A percentile compares a stretch with the other conserved stretches of the same genome.
phyloP scores from a whole-genome alignment of 2,888 invertebrate species.

The Lepidochrysops patricia region DNA sequence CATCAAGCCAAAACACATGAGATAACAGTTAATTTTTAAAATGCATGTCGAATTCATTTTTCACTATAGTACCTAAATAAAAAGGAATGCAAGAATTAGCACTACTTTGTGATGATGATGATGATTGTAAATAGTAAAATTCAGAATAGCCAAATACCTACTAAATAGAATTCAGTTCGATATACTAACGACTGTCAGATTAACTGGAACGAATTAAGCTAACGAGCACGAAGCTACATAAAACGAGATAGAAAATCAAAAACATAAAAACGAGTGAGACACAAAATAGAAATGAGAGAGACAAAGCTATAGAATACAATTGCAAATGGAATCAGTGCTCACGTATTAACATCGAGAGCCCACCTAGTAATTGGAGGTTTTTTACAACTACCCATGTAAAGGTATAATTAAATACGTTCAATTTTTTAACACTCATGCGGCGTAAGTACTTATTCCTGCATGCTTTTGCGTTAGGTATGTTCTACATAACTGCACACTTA shows the following conservation, averaged over 20 bases:
- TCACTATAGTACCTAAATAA: neutral
- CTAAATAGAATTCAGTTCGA: neutral
- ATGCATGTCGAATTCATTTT: neutral
- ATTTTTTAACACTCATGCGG: no score
- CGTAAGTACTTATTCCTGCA: no score
- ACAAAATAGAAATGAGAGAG: constrained; percentile 24
- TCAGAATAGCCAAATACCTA: no score
- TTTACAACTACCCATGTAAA: neutral
- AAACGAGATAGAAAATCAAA: constrained; percentile 23
- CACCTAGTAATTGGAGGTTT: neutral
- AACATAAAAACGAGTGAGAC: constrained; percentile 17
- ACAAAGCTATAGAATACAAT: constrained; percentile 31
- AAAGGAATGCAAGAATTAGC: no score
- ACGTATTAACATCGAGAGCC: constrained; percentile 21
- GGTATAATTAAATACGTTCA: no score
- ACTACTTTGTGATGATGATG: no score
- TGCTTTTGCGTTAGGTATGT: no score
- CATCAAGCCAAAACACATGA: no score
- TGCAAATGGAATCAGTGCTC: constrained; percentile 42
- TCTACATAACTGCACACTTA: no score
- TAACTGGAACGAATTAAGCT: constrained; percentile 5
- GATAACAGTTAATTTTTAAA: no score
- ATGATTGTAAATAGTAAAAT: no score
- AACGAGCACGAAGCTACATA: constrained; percentile 11
- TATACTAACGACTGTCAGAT: neutral